A percentile compares a stretch with the other conserved stretches of the same genome.
These are phyloP conservation scores for Sesamia inferens DNA, from an alignment of 2,888 invertebrate species.

Conservation along the genomic window DNA sequence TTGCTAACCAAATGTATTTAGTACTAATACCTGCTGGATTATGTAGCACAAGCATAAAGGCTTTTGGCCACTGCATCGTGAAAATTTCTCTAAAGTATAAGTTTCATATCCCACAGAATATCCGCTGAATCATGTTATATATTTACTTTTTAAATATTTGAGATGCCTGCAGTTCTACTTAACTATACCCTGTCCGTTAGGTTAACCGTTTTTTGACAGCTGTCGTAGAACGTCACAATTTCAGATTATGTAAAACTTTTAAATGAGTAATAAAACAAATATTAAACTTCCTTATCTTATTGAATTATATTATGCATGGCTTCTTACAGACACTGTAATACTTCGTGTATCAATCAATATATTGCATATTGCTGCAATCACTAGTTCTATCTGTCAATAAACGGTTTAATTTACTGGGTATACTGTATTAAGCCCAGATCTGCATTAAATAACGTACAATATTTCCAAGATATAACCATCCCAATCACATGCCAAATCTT, in stretches of 20 bases:
- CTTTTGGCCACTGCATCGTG: conserved; percentile 27
- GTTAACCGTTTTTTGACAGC: too few relatives aligned
- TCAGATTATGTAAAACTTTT: too few relatives aligned
- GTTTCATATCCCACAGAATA: not conserved
- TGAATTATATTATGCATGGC: too few relatives aligned
- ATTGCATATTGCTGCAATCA: too few relatives aligned
- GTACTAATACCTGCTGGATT: conserved; percentile 36
- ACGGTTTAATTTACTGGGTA: too few relatives aligned
- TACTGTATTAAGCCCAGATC: not conserved
- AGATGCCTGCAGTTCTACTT: not conserved
- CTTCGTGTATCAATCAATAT: too few relatives aligned
- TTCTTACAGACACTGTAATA: too few relatives aligned
- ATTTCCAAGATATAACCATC: not conserved
- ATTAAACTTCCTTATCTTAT: too few relatives aligned
- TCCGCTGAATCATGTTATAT: not conserved
- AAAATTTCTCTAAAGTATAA: not conserved
- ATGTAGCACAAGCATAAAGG: conserved; percentile 19
- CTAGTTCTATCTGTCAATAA: too few relatives aligned
- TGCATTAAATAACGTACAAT: not conserved
- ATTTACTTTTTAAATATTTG: not conserved
- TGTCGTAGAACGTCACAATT: too few relatives aligned
- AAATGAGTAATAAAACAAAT: too few relatives aligned
- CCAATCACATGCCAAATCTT: not conserved
- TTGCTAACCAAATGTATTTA: conserved; percentile 55
- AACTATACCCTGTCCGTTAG: not conserved